A percentile compares a stretch with the other conserved stretches of the same genome.
These are phyloP conservation scores for Campodea augens DNA, from an alignment of 1,140 invertebrate species.

Conservation along the genomic window DNA sequence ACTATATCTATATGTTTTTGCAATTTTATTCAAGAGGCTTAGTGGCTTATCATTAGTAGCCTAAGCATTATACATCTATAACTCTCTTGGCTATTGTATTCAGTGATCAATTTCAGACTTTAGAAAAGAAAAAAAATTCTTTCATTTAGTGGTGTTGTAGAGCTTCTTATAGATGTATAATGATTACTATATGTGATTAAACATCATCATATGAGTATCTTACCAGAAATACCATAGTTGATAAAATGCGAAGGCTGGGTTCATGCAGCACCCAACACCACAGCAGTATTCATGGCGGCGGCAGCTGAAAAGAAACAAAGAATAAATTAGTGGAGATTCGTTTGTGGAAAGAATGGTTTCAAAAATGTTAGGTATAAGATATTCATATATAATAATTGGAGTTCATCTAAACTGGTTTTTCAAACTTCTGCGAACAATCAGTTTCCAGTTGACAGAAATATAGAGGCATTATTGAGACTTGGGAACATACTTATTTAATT, in stretches of 20 bases:
- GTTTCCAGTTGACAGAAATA: not conserved
- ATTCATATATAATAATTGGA: not conserved
- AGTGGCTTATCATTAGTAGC: not conserved
- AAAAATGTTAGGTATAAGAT: not conserved
- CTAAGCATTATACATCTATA: too few relatives aligned
- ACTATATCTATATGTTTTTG: not conserved
- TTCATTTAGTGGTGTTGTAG: too few relatives aligned
- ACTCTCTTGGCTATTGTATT: too few relatives aligned
- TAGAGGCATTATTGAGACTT: not conserved
- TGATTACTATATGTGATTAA: not conserved
- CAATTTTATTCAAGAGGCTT: not conserved
- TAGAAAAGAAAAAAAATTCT: too few relatives aligned
- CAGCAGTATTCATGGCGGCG: conserved; percentile 30
- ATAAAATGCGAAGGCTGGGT: conserved; percentile 29
- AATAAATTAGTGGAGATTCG: not conserved
- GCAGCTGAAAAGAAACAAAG: conserved; percentile 22
- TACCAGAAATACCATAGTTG: conserved; percentile 29
- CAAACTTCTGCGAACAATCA: not conserved
- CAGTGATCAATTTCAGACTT: too few relatives aligned
- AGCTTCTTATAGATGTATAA: not conserved
- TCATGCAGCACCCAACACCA: conserved; percentile 28
- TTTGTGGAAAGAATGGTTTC: not conserved
- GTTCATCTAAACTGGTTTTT: not conserved
- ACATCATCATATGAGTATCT: not conserved
- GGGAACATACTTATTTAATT: not conserved